Base-by-base conservation (phyloP, 2,888 invertebrate genomes). In the Xylocampa areola region DNA sequence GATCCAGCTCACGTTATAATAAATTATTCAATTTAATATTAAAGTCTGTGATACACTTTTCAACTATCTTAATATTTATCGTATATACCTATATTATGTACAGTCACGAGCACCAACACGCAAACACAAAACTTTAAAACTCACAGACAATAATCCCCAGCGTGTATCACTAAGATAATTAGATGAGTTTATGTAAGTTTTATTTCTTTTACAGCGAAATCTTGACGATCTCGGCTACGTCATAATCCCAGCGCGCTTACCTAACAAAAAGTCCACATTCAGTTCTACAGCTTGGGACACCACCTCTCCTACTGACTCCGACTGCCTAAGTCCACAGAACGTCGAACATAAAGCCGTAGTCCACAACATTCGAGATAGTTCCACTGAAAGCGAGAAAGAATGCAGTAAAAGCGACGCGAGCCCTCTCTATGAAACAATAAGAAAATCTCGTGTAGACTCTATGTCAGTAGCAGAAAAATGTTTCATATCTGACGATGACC, bases 221-320 rank as follows among this genome's bases (percentile, higher is more conserved):
- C 77, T 93, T 7, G 90, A 92, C 43, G 81, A 88, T 5, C 79
- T 93, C 17, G 92, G 89, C 44, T 91, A 92, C 73, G 86, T 92
- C 25, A 86, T 93, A 23, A 88, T 93, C 61, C 91, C 93, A 6
- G 87, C 88, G 0, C 79, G 87, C 5, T 51, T 91, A 3, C 78
- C 85, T 0, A 85, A 82, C 21, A 88, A 86, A 58, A 80, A 80
- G 33, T 81, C 86, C 0, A 80, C 80, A 51, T 89, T 89, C 53
- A 91, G 88, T 55, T 80, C 85, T 0, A 80, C 81, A 1, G 84
- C 77, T 0, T 91, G 91, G 89, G 88, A 89, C 54, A 80, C 83
- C 1, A 84, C 83, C 0, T 85, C 89, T 0, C 89, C 92, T 0
- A 88, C 90, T 1, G 91, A 92, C 51, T 91, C 92, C 0, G 92